Base-by-base conservation (phyloP, 2,797 vertebrate genomes). In the Morus bassanus region DNA sequence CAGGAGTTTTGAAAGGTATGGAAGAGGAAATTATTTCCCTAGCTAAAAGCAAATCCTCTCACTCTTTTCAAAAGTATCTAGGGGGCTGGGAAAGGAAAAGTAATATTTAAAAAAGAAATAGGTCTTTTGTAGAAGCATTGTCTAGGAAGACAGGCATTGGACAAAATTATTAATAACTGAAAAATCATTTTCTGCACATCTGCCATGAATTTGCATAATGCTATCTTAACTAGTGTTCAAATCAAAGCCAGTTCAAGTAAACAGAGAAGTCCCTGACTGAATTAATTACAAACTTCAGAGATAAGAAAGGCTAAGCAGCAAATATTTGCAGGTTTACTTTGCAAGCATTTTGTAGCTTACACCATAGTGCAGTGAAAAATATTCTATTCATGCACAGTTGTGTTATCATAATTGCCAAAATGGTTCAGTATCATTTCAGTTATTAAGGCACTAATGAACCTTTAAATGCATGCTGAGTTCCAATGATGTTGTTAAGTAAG, bases 361-460 rank as follows among this genome's bases (percentile, higher is more conserved):
- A 70, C 21, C 27, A 22, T 2, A 46, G 45, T 17, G 16, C 4
- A 3, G 37, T 83, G 68, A 91, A 85, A 93, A 93, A 93, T 88
- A 96, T 94, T 96, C 91, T 75, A 31, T 69, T 93, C 87, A 84
- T 86, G 87, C 39, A 84, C 4, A 1, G 46, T 84, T 93, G 30
- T 92, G 78, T 85, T 86, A 92, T 57, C 46, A 14, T 95, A 93
- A 96, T 91, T 96, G 61, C 65, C 82, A 83, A 88, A 95, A 95
- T 91, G 54, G 51, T 69, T 96, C 30, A 18, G 53, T 70, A 85
- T 91, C 43, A 75, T 94, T 95, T 96, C 43, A 85, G 60, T 92
- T 96, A 91, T 92, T 95, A 95, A 88, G 39, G 46, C 59, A 79
- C 83, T 94, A 95, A 91, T 82, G 91, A 95, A 93, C 70, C 23